Evolutionary conservation across 2,888 invertebrate species (phyloP).

Genomic region (Hoplodrina blanda): DNA sequence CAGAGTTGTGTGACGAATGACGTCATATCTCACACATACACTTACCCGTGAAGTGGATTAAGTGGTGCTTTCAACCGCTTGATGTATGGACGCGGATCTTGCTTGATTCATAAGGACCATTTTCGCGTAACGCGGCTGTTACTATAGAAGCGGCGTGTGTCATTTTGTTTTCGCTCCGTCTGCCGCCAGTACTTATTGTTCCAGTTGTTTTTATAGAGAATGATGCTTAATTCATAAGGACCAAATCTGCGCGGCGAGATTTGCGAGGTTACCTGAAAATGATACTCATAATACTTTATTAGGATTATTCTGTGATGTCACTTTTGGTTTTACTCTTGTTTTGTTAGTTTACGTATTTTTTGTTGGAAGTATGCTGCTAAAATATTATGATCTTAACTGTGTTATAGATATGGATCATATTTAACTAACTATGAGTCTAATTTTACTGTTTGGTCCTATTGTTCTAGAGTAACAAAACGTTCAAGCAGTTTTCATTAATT

Average conservation of each 20-base stretch:
- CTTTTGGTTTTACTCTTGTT: slow-evolving; percentile 13
- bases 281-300: slow-evolving; percentile 30
- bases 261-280: slow-evolving; percentile 30
- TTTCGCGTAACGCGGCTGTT: slow-evolving; percentile 60
- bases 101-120: slow-evolving; percentile 77
- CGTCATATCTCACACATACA: slow-evolving; percentile 83
- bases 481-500: too few species aligned
- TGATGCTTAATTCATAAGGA: slow-evolving; percentile 54
- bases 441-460: not conserved
- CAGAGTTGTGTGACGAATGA: slow-evolving; percentile 80
- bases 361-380: not conserved
- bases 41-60: slow-evolving; percentile 82
- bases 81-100: slow-evolving; percentile 79
- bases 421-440: not conserved
- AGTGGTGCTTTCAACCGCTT: slow-evolving; percentile 77
- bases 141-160: slow-evolving; percentile 40
- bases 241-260: slow-evolving; percentile 33
- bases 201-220: slow-evolving; percentile 31
- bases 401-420: slow-evolving; percentile 4
- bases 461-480: not conserved
- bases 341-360: slow-evolving; percentile 6
- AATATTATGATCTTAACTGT: slow-evolving; percentile 1
- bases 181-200: slow-evolving; percentile 37
- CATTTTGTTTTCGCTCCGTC: slow-evolving; percentile 45
- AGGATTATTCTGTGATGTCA: slow-evolving; percentile 12